A percentile compares a stretch with the other conserved stretches of the same genome.
Evolutionary conservation across 2,888 invertebrate species (phyloP).

Genomic region (Pristionchus fissidentatus): DNA sequence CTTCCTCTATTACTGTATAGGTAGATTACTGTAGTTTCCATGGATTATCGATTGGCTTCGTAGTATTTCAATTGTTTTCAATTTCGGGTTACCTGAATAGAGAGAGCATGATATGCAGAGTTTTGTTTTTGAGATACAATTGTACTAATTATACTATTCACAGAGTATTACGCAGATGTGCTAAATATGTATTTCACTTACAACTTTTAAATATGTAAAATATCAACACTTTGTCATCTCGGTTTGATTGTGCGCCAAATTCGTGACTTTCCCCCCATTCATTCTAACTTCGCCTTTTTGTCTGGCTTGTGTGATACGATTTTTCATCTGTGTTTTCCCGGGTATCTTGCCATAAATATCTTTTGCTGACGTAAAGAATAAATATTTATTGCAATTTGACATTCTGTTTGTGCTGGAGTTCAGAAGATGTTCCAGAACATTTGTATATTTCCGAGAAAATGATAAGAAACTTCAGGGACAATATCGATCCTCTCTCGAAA

Average conservation of each 20-base stretch:
- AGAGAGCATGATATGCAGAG: not conserved
- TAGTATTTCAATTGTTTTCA: constrained; percentile 10
- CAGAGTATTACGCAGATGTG: not conserved
- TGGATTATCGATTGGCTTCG: not conserved
- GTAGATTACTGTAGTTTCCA: constrained; percentile 31
- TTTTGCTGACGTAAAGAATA: not conserved
- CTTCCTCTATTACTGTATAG: not conserved
- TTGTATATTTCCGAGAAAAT: too few species aligned
- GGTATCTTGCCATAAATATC: constrained; percentile 24
- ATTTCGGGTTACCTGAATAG: constrained; percentile 29
- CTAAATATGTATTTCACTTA: too few species aligned
- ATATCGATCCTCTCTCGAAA: too few species aligned
- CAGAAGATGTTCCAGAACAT: too few species aligned
- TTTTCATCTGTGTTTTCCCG: constrained; percentile 16
- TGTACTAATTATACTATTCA: constrained; percentile 33
- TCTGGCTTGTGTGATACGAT: not conserved
- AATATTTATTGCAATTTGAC: not conserved
- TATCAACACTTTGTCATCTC: constrained; percentile 40
- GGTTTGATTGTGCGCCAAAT: constrained; percentile 39
- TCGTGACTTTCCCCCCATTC: not conserved
- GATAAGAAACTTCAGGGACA: too few species aligned
- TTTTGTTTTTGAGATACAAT: constrained; percentile 9
- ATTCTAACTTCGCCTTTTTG: constrained; percentile 22
- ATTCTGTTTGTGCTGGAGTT: too few species aligned
- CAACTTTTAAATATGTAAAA: not conserved